Base-by-base conservation (phyloP, 1,140 invertebrate genomes). In the Zaprionus ornatus region DNA sequence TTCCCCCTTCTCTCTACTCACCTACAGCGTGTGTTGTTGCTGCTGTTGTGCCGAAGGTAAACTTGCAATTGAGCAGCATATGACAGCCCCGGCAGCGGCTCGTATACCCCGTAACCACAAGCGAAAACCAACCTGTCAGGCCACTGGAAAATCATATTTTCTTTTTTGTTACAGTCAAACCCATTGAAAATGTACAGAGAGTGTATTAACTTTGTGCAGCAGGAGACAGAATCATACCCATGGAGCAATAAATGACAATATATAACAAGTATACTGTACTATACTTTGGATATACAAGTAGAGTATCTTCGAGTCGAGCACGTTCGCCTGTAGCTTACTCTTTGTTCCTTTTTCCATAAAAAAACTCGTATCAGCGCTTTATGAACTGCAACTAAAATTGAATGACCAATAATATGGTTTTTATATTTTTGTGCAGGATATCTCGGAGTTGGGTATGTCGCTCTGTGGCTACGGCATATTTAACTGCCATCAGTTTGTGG, bases 31-130 rank as follows among this genome's bases (percentile, higher is more conserved):
- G 48, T 32, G 55, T 12, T 68, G 42, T 13, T 67, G 52, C 32
- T 64, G n/a, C 48, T 65, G 37, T 15, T 57, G 37, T 13, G 21
- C 52, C 50, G 61, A 35, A 64, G 69, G 60, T 72, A 17, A 65
- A 32, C 37, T 62, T 48, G n/a, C 29, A 72, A 17, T 48, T 57
- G n/a, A 23, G 29, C 37, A 23, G 50, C 52, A 15, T 64, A 50
- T 50, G 45, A 50, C 12, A 23, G 19, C 19, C 17, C 42, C 42
- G 19, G 42, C 42, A 48, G 55, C 37, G 52, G 37, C 68, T 60
- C 32, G 37, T 35, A 48, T 48, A 37, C 27, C 42, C 57, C 66
- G 32, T 15, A 69, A 69, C 66, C 66, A 52, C 66, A 61, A 7
- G n/a, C 32, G 29, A 52, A 61, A 69, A 42, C 59, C 35, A 12